Evolutionary conservation across 92 coral and sea anemone genomes (phyloP), one percentile per base, ranked within the genome.

Genomic region (Paramuricea clavata): DNA sequence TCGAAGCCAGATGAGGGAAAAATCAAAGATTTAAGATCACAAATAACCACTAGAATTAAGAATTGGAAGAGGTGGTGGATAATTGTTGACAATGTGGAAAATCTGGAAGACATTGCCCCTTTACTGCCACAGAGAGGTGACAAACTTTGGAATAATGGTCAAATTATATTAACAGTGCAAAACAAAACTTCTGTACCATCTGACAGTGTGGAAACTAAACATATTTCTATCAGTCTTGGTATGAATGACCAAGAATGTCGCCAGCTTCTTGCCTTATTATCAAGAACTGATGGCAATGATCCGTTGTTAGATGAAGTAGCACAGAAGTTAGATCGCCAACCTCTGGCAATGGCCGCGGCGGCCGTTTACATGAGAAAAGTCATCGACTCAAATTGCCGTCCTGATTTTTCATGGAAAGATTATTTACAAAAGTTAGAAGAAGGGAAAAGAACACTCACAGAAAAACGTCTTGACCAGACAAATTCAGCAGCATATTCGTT

Each of bases 271-370:
- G 74, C 88, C 16, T 61, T 27, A 2, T 57, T 69, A 54, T 82
- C 93, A 9, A 54, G 81, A 41, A 81, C 30, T 3, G 65, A 59
- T 62, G 12, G 86, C 8, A 32, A 75, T 52, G 82, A 83, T 23
- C 74, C 25, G 35, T 64, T 82, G 41, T 56, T 82, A 22, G 69
- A 83, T 54, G 64, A 82, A 21, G 89, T 87, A 27, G 85, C 87
- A 6, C 44, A 87, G 67, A 69, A 78, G 44, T 70, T 90, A 22
- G 93, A 90, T 76, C 74, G 59, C 81, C 91, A 91, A 76, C 93
- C 93, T 15, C 89, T 91, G 47, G 89, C 89, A 16, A 68, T 91
- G 32, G 94, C 92, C 10, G 83, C 92, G 39, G 94, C 92, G 7
- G 91, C 89, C 17, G 70, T 77, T 6, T 88, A 91, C 89, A 25